Evolutionary conservation across 2,888 invertebrate genomes (phyloP).

Genomic region (Fragum sueziense): DNA sequence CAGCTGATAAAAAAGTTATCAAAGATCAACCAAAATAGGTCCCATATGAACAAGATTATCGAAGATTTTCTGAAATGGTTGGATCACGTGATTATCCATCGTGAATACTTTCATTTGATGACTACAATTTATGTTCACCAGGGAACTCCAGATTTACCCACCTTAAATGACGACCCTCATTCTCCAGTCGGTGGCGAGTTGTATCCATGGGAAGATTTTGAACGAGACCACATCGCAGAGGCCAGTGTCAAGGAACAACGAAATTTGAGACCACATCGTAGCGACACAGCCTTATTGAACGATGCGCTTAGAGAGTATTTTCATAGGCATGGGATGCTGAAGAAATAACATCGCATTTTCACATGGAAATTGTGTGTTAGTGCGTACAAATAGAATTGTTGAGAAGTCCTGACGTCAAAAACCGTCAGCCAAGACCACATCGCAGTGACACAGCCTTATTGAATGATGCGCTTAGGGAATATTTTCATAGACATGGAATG

Average conservation of each 20-base stretch:
- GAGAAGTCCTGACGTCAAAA: too few relatives aligned
- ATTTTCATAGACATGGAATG: slow-evolving; percentile 27
- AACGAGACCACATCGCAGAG: neutral
- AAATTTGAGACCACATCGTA: neutral
- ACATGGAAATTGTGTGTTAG: too few relatives aligned
- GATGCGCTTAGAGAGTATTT: slow-evolving; percentile 28
- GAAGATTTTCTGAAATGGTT: too few relatives aligned
- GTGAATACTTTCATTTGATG: too few relatives aligned
- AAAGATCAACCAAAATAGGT: too few relatives aligned
- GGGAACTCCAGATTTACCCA: neutral
- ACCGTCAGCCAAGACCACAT: neutral
- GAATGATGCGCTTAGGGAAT: slow-evolving; percentile 25
- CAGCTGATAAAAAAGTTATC: too few relatives aligned
- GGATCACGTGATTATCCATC: too few relatives aligned
- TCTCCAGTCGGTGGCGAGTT: slow-evolving; percentile 9
- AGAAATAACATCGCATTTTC: neutral
- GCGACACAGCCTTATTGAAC: slow-evolving; percentile 13
- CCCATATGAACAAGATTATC: too few relatives aligned
- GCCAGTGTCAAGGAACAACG: neutral
- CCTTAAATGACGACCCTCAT: neutral
- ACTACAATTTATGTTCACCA: neutral
- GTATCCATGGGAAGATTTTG: neutral
- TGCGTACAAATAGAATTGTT: too few relatives aligned
- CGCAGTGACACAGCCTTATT: slow-evolving; percentile 10
- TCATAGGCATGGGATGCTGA: slow-evolving; percentile 23